These are phyloP conservation scores for Homalodisca vitripennis DNA, from an alignment of 1,140 invertebrate genomes.

Conservation along the genomic window DNA sequence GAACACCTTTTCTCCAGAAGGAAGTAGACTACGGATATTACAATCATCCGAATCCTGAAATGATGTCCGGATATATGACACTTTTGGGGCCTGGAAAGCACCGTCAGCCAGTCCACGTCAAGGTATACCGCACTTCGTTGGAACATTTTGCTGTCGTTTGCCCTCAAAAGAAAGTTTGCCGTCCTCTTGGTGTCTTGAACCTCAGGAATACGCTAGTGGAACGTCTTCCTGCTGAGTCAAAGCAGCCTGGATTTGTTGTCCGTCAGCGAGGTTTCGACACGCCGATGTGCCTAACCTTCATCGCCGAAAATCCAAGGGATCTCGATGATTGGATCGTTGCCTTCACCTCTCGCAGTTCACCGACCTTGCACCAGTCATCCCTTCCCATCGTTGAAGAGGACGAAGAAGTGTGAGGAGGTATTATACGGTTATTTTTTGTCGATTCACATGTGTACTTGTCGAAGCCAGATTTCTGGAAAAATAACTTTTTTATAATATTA, in stretches of 20 bases:
- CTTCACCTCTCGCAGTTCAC: constrained; percentile 56
- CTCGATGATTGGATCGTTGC: constrained; percentile 61
- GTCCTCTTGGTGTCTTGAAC: constrained; percentile 62
- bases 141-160: constrained; percentile 68
- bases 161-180: constrained; percentile 62
- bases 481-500: no score
- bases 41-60: constrained; percentile 56
- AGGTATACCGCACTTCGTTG: constrained; percentile 62
- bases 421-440: not conserved
- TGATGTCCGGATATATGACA: constrained; percentile 61
- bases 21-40: constrained; percentile 45
- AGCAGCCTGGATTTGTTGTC: constrained; percentile 53
- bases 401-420: constrained; percentile 52
- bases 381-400: constrained; percentile 63
- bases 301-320: constrained; percentile 57
- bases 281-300: constrained; percentile 57
- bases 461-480: no score
- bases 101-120: constrained; percentile 60
- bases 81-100: constrained; percentile 57
- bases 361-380: constrained; percentile 54
- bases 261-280: constrained; percentile 61
- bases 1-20: constrained; percentile 47
- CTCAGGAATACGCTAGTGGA: constrained; percentile 59
- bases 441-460: not conserved
- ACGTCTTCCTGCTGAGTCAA: constrained; percentile 49